Evolutionary conservation across 2,113 vertebrate species (phyloP), one percentile per base, ranked within the genome.

Genomic region (Genyomyrus donnyi): DNA sequence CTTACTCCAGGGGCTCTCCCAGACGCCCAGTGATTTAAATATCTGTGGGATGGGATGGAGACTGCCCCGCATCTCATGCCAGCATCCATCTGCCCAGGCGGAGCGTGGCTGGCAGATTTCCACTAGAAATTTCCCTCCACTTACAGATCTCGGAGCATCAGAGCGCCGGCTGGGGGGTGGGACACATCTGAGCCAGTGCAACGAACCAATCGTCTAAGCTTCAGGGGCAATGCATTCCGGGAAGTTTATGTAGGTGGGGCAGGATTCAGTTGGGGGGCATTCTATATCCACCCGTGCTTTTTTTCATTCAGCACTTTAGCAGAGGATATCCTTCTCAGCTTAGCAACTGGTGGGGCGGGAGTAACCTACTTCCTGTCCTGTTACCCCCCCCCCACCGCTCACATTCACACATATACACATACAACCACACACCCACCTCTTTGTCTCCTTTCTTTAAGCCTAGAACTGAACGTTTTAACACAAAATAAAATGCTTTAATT

Each of bases 301-400:
- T 88, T 74, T 88, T 39, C 19, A 88, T 88, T 88, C 62, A 42
- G 19, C 56, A 88, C 52, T 83, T 49, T 24, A 77, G 31, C 35
- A 56, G 52, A 53, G 77, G 77, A 89, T 89, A 84, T 45, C 89
- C 50, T 89, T 56, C 66, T 46, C 89, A 85, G 46, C 24, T 24
- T n/a, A 85, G 31, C 77, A 49, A 21, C 80, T 89, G 56, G 31
- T 19, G 39, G 89, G 21, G 31, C 4, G 17, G 49, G 39, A 13
- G 50, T 39, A 77, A 85, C 27, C 83, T 48, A 89, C 80, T 89
- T 89, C 89, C 89, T 85, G 89, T 89, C 80, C 89, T 62, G 80
- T 39, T 62, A 39, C 52, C 88, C 74, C 89, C 35, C 50, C 53
- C 80, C 39, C 45, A 35, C 19, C 31, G 0, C 13, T 11, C 74